Conservation (phyloP, 64 coral and sea anemone genomes). For the Montipora capricornis region DNA sequence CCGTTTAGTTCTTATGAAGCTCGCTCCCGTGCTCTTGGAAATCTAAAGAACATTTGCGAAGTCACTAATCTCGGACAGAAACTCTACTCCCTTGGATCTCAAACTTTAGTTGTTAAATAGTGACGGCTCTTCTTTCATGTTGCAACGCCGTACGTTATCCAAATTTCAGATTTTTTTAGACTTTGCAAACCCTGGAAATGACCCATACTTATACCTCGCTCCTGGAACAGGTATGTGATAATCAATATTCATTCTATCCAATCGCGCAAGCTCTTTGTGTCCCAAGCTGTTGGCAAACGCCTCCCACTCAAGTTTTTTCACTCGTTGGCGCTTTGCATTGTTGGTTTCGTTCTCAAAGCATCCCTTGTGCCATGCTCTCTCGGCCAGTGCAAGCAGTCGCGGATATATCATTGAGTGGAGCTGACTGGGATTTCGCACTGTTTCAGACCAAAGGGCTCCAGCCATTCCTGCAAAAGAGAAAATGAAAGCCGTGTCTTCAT, state of each 20-base stretch:
- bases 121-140: neutral
- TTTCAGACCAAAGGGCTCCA: conserved; percentile 91
- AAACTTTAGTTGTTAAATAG: neutral
- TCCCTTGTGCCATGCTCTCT: conserved; percentile 89
- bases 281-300: conserved; percentile 86
- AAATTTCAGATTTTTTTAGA: neutral
- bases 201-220: conserved; percentile 31
- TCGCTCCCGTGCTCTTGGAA: no score
- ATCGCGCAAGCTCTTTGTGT: conserved; percentile 79
- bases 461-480: conserved; percentile 72
- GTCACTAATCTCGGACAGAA: no score
- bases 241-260: conserved; percentile 85
- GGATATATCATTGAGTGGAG: conserved; percentile 95
- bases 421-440: conserved; percentile 84
- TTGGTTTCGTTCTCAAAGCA: conserved; percentile 80
- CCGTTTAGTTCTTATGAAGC: no score
- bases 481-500: neutral
- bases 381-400: conserved; percentile 86
- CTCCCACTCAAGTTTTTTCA: conserved; percentile 80
- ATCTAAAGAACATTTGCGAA: no score
- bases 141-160: neutral
- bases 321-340: conserved; percentile 34
- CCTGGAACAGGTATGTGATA: conserved; percentile 87
- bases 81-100: no score
- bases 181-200: neutral